These are phyloP conservation scores for Orycteropus afer DNA, from an alignment of 2,113 vertebrate genomes.

Conservation along the genomic window DNA sequence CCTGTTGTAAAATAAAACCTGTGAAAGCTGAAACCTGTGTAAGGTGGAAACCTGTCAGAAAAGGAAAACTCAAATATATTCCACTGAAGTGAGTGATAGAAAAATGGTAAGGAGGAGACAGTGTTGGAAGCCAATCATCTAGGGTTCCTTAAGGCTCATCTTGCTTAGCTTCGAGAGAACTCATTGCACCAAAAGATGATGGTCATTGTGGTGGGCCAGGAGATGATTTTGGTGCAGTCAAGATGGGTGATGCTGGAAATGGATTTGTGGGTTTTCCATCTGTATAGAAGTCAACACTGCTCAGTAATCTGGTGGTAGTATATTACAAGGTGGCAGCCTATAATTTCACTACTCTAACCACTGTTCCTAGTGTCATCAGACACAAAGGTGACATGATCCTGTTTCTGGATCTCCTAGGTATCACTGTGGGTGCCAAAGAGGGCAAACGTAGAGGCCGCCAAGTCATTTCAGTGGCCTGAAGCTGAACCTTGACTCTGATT, in stretches of 20 bases:
- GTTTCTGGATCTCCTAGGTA: slow-evolving; percentile 56
- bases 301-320: slow-evolving; percentile 97
- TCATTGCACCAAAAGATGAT: not conserved
- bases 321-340: slow-evolving; percentile 99
- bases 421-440: not conserved
- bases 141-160: too few relatives aligned
- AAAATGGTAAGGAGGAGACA: not conserved
- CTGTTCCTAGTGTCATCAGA: slow-evolving; percentile 97
- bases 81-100: not conserved
- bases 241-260: slow-evolving; percentile 97
- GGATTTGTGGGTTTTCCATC: slow-evolving; percentile 99
- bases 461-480: slow-evolving; percentile 92
- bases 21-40: not conserved
- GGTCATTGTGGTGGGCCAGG: not conserved
- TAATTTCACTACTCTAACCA: slow-evolving; percentile 97
- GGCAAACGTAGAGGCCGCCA: not conserved
- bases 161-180: not conserved
- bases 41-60: too few relatives aligned
- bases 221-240: slow-evolving; percentile 97
- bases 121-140: not conserved
- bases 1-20: not conserved
- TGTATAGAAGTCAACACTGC: slow-evolving; percentile 96
- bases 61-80: too few relatives aligned
- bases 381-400: slow-evolving; percentile 99
- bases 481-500: slow-evolving; percentile 97